Base-by-base conservation (phyloP, 1,140 invertebrate genomes). In the Drosophila suzukii region DNA sequence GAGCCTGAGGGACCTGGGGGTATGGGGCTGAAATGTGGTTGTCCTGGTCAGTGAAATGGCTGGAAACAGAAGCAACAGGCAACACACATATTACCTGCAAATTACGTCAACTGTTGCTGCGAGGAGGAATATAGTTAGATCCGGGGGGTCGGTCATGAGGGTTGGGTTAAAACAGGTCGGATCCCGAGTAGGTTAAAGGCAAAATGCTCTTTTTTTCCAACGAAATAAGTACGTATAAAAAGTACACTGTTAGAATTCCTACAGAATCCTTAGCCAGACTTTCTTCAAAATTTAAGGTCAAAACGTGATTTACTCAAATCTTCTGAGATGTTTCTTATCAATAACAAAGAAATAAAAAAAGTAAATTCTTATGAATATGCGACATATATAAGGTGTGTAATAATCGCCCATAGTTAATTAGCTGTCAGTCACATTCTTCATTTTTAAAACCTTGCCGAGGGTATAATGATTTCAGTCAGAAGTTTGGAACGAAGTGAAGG, bases 11-110 rank as follows among this genome's bases (percentile, higher is more conserved):
- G 36, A 47, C 17, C 24, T 27, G 13, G 36, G 39, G 47, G 38
- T 24, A 36, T n/a, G 36, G 46, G 3, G 44, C 11, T 39, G 24
- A 56, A 43, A 51, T 53, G 61, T 51, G 38, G 73, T 49, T 54
- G 65, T 54, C 43, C 49, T 57, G 56, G 66, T 63, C 63, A 71
- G 60, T 78, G 50, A 62, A 59, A 58, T 47, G 51, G 30, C 34
- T 44, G 60, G 56, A 49, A 58, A 63, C 66, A 55, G 60, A 34
- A 67, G 68, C 47, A 76, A 70, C 62, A 61, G 61, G 44, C 84
- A 83, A 67, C 80, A 65, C 63, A 77, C 84, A 77, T 61, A 89
- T 90, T 89, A 81, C 77, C 84, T 89, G 77, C 49, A 89, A 89
- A 89, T 90, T 90, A 89, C 77, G 81, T 84, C 80, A 89, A 90